A percentile compares a stretch with the other conserved stretches of the same genome.
Evolutionary conservation across 2,888 invertebrate species (phyloP).

Genomic region (Sisyra terminalis): DNA sequence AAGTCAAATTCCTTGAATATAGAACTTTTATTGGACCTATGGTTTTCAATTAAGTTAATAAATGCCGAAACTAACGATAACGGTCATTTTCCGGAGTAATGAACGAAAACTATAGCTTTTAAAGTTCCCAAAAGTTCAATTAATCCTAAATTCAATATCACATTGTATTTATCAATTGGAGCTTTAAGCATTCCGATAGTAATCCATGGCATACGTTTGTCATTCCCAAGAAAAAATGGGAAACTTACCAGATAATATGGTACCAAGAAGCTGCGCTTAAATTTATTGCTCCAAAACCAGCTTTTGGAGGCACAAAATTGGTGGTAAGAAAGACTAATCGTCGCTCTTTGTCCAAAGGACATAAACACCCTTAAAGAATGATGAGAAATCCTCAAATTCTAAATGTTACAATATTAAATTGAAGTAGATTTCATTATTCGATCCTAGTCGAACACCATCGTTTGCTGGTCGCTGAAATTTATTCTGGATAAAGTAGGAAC

Average conservation of each 20-base stretch:
- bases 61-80: conserved; percentile 48
- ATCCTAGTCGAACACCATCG: too few relatives aligned
- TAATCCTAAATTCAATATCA: conserved; percentile 53
- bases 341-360: too few relatives aligned
- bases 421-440: too few relatives aligned
- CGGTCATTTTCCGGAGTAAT: conserved; percentile 54
- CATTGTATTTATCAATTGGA: conserved; percentile 60
- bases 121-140: conserved; percentile 51
- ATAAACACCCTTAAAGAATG: too few relatives aligned
- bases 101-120: conserved; percentile 47
- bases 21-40: background rate
- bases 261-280: conserved; percentile 41
- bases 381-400: too few relatives aligned
- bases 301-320: too few relatives aligned
- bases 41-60: conserved; percentile 19
- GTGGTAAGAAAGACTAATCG: too few relatives aligned
- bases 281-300: background rate
- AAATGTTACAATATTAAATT: too few relatives aligned
- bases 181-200: conserved; percentile 55
- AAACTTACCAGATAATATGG: conserved; percentile 50
- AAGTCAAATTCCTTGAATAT: background rate
- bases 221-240: conserved; percentile 56
- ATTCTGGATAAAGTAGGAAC: too few relatives aligned
- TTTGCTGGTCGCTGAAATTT: too few relatives aligned
- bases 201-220: conserved; percentile 54